Evolutionary conservation across 2,797 vertebrate species (phyloP), one percentile per base, ranked within the genome.

Genomic region (Sphenodon punctatus): DNA sequence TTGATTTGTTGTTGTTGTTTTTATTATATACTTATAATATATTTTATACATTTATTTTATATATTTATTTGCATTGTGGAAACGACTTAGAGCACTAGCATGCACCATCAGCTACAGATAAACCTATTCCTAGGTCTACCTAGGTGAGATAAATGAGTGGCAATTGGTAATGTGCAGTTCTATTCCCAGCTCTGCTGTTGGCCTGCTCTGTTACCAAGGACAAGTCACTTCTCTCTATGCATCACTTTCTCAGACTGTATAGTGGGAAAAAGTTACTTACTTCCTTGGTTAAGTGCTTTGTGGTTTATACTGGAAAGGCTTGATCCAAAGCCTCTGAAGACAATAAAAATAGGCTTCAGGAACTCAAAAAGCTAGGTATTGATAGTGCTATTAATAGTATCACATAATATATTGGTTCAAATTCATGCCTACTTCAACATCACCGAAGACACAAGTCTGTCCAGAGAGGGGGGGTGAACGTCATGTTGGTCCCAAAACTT

Each of bases 91-190:
- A 86, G n/a, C 36, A 66, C 32, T n/a, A 3, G 22, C 63, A 39
- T 32, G 71, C 53, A 23, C 34, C 22, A n/a, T 3, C 3, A 25
- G 14, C 16, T 51, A 51, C 7, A 11, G n/a, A 15, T 27, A 27
- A 25, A 42, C 15, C 0, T 0, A 19, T 19, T 9, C 14, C 4
- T n/a, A 65, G 70, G 78, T 32, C 3, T 58, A 25, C 42, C 69
- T 4, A 39, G 73, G 19, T 27, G 45, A 82, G 53, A 51, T 49
- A 27, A 27, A 27, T 17, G 49, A n/a, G 27, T 15, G n/a, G n/a
- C n/a, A 51, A 23, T n/a, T 38, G n/a, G 7, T 34, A 58, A 65
- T 0, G 5, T 17, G 15, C 63, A 46, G 45, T 46, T 46, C 45
- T 23, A 19, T 43, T 19, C 17, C 42, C 17, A 64, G 30, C 48